Base-by-base conservation (phyloP, 2,113 vertebrate species). In the Upupa epops region DNA sequence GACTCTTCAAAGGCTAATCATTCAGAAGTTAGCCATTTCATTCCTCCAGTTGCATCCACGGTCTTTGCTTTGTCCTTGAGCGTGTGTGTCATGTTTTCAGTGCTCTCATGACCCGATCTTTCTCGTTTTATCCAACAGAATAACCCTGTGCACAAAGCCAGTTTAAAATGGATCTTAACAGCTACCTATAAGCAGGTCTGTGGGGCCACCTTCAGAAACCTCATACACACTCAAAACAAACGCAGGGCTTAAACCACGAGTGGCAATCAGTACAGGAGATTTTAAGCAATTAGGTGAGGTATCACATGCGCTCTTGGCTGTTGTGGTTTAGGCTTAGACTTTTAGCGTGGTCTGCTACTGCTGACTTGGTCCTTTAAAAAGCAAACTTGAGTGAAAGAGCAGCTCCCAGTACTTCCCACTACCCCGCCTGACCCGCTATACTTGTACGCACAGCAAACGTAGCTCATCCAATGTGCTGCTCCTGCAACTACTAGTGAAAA, bases 401-500 rank as follows among this genome's bases (percentile, higher is more conserved):
- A 48, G 59, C 55, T 90, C 26, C 66, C 59, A 56, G 55, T 70
- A 69, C 63, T 82, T 96, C 68, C 86, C 25, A 3, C 95, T 83
- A 83, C 85, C 79, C 52, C 66, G 49, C 45, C 59, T 92, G 93
- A 93, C 83, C 93, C 69, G 42, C 48, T 74, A 85, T 89, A 63
- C 29, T 69, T 79, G 55, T 45, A 52, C 15, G n/a, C 78, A 55
- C 3, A 0, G 69, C 55, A 82, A 78, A 65, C 61, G 66, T 80
- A 92, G 80, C 77, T 89, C 4, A 58, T 80, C 58, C 88, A 92
- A 93, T 78, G 32, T 46, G 32, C 49, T 51, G 25, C 36, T 81
- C 54, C 73, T 84, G 19, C 75, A 94, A 94, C 90, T 89, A 73
- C 66, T 37, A 73, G 74, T 34, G 92, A 93, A 88, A 91, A 6